Conservation (phyloP, 2,888 invertebrate genomes). For the Geotrupes spiniger region DNA sequence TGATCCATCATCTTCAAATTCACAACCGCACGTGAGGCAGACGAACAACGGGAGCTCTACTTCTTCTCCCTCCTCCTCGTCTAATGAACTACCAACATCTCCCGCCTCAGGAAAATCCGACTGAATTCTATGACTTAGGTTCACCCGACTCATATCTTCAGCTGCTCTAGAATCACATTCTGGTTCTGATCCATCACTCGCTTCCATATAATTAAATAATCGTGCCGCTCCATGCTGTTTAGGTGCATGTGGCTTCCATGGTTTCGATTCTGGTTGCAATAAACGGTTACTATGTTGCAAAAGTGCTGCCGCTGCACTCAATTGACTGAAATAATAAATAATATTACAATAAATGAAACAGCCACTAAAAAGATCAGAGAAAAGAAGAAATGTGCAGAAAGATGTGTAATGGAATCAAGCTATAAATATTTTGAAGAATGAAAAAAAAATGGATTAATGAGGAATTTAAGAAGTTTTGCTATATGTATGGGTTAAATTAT, state of each 20-base stretch:
- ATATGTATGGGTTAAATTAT: too few relatives aligned
- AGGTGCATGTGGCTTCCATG: constrained; percentile 42
- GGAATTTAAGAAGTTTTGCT: too few relatives aligned
- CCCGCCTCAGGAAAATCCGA: constrained; percentile 66
- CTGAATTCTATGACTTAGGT: constrained; percentile 46
- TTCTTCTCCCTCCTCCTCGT: constrained; percentile 46
- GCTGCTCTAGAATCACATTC: constrained; percentile 50
- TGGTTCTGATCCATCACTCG: constrained; percentile 67
- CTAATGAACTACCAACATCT: constrained; percentile 50
- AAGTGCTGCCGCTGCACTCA: constrained; percentile 42
- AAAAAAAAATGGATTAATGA: too few relatives aligned
- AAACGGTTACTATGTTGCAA: constrained; percentile 46
- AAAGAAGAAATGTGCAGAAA: too few relatives aligned
- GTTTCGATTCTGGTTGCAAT: constrained; percentile 42
- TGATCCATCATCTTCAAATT: constrained; percentile 54
- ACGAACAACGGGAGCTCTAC: constrained; percentile 52
- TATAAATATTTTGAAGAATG: too few relatives aligned
- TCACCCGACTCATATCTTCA: constrained; percentile 45
- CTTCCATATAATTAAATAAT: constrained; percentile 71
- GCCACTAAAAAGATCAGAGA: too few relatives aligned
- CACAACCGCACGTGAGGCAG: constrained; percentile 56
- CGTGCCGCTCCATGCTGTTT: constrained; percentile 63
- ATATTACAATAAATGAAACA: too few relatives aligned
- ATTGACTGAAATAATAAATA: background rate
- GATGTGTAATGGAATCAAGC: too few relatives aligned